These are phyloP conservation scores for Gymnocypris eckloni DNA, from an alignment of 2,797 vertebrate genomes.

Conservation along the genomic window DNA sequence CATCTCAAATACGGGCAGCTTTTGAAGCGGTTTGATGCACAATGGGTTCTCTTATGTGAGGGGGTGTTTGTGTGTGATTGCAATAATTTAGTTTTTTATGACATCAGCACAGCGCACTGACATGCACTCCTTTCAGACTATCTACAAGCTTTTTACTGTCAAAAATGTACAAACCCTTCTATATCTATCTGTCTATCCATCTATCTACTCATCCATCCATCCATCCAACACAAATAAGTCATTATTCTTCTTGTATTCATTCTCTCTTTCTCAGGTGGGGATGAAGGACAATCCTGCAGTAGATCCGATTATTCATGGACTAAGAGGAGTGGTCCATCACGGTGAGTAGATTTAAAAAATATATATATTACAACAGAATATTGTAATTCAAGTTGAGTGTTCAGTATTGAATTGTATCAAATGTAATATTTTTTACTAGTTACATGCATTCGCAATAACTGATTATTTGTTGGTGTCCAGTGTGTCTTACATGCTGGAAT, in stretches of 20 bases:
- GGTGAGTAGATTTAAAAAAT: conserved; percentile 80
- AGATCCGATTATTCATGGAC: conserved; percentile 93
- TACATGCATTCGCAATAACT: not conserved
- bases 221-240: not conserved
- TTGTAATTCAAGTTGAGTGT: not conserved
- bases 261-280: conserved; percentile 80
- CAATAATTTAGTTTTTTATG: conserved; percentile 24
- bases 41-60: not conserved
- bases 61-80: conserved; percentile 12
- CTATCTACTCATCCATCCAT: not conserved
- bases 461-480: not conserved
- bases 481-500: not conserved
- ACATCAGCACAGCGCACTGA: conserved; percentile 38
- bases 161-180: not conserved
- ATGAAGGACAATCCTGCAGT: conserved; percentile 93
- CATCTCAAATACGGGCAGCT: not conserved
- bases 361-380: not conserved
- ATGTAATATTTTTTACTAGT: not conserved
- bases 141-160: not conserved
- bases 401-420: not conserved
- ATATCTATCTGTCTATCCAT: not conserved
- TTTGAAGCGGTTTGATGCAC: conserved; percentile 11
- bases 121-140: not conserved
- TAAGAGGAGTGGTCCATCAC: conserved; percentile 96
- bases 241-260: conserved; percentile 5